Percentiles rank a stretch among this genome's conserved stretches.
Conservation (phyloP, 23 tunicate species). For the Clavelina lepadiformis region DNA sequence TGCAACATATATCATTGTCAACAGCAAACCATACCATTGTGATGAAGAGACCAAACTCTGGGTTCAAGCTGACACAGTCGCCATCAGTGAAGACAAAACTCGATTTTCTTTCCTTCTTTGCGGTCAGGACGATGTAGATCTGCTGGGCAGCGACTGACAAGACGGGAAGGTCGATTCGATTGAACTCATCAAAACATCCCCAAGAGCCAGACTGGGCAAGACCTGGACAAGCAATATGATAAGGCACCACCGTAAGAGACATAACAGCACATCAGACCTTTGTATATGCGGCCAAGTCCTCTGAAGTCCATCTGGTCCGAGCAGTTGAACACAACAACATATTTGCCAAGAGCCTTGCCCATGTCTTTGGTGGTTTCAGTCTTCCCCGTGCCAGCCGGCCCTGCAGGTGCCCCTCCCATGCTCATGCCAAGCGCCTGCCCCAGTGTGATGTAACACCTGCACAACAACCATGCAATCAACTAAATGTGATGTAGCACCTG, state of each 20-base stretch:
- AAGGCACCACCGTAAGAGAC: background rate
- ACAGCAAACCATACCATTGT: slow-evolving; percentile 68
- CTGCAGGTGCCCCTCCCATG: slow-evolving; percentile 99
- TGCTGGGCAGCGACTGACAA: slow-evolving; percentile 99
- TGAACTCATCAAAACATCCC: slow-evolving; percentile 99
- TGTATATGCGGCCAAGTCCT: slow-evolving; percentile 94
- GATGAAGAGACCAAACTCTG: slow-evolving; percentile 97
- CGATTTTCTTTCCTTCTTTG: slow-evolving; percentile 82
- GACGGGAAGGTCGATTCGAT: slow-evolving; percentile 97
- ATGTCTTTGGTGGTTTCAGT: slow-evolving; percentile 97
- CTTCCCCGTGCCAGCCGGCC: slow-evolving; percentile 99
- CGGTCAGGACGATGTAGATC: slow-evolving; percentile 90
- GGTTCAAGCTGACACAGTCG: slow-evolving; percentile 81
- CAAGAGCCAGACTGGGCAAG: slow-evolving; percentile 99
- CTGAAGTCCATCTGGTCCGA: slow-evolving; percentile 99
- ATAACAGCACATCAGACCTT: slow-evolving; percentile 34
- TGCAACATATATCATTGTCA: too few relatives aligned
- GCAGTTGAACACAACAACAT: slow-evolving; percentile 97
- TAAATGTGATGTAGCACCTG: too few relatives aligned
- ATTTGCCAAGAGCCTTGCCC: slow-evolving; percentile 99
- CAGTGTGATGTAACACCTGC: slow-evolving; percentile 96
- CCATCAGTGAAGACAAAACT: slow-evolving; percentile 94
- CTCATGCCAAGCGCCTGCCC: slow-evolving; percentile 98
- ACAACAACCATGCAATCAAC: background rate
- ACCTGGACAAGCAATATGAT: slow-evolving; percentile 19